phyloP scores from a whole-genome alignment of 2,888 invertebrate genomes.

The Dione vanillae region DNA sequence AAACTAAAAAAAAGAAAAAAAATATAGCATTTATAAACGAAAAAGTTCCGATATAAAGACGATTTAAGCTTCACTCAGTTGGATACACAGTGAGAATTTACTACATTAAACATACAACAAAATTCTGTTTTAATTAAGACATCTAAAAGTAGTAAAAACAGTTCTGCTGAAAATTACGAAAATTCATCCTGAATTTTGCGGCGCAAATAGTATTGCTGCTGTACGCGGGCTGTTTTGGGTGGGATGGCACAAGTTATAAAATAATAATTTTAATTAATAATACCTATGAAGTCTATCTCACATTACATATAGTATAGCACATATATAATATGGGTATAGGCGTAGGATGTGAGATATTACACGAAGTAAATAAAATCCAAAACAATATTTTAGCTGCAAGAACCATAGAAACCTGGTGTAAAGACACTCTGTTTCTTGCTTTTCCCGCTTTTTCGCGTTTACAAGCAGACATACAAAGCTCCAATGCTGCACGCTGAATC shows the following conservation, averaged over 20 bases:
- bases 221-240: slow-evolving; percentile 2
- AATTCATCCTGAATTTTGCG: slow-evolving; percentile 51
- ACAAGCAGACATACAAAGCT: too few species aligned
- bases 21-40: neutral
- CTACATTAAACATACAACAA: slow-evolving; percentile 41
- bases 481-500: too few species aligned
- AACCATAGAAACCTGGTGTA: too few species aligned
- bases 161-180: slow-evolving; percentile 48
- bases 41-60: neutral
- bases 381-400: too few species aligned
- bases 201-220: slow-evolving; percentile 46
- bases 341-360: too few species aligned
- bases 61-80: neutral
- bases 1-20: neutral
- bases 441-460: too few species aligned
- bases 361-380: too few species aligned
- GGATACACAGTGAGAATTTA: slow-evolving; percentile 8
- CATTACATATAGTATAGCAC: too few species aligned
- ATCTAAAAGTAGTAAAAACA: slow-evolving; percentile 50
- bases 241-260: neutral
- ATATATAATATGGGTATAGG: too few species aligned
- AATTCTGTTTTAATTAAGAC: slow-evolving; percentile 47
- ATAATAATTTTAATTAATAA: too few species aligned
- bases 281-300: too few species aligned
- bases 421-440: too few species aligned